These are phyloP conservation scores for Gymnocypris eckloni DNA, from an alignment of 2,797 vertebrate species.

Conservation along the genomic window DNA sequence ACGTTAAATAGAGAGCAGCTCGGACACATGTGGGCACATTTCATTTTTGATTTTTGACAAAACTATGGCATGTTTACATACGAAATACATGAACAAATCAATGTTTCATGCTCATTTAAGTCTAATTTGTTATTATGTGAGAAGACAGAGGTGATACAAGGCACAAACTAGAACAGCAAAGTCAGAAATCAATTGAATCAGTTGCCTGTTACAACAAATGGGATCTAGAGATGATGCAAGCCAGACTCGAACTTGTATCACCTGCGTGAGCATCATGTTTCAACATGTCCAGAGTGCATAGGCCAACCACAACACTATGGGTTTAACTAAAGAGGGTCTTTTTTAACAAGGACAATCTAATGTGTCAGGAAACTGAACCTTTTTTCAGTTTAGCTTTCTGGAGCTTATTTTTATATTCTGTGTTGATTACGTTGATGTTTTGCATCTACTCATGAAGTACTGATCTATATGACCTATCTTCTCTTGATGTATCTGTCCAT, in stretches of 20 bases:
- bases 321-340: not conserved
- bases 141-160: not conserved
- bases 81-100: not conserved
- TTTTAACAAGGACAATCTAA: not conserved
- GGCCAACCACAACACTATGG: too few relatives aligned
- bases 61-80: not conserved
- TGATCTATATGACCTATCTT: not conserved
- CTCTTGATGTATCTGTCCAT: conserved; percentile 3
- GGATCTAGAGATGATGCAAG: not conserved
- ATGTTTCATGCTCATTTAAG: not conserved
- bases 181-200: not conserved
- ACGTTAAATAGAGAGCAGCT: not conserved
- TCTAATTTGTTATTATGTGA: not conserved
- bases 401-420: not conserved
- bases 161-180: not conserved
- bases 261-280: not conserved
- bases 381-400: not conserved
- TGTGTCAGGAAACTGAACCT: not conserved
- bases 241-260: not conserved
- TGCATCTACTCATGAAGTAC: not conserved
- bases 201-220: not conserved
- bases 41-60: not conserved
- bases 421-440: not conserved
- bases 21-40: not conserved
- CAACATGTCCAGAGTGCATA: not conserved